Conservation (phyloP, 2,113 vertebrate species). For the Barnardius zonarius region DNA sequence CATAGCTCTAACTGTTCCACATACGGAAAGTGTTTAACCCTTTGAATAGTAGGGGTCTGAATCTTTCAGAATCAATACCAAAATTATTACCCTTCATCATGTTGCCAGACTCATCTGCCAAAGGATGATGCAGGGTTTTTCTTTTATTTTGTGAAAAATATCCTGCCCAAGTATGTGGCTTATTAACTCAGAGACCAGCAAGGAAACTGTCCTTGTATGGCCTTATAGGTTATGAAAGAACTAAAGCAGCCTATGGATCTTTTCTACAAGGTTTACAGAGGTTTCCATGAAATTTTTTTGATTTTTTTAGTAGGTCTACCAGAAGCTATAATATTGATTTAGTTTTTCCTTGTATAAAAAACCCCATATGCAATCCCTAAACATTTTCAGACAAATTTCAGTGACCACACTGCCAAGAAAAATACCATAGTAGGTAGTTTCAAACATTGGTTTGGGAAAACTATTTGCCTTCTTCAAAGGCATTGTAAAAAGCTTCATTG, state of each 20-base stretch:
- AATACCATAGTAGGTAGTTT: not conserved
- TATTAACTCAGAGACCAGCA: not conserved
- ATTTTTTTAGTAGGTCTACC: not conserved
- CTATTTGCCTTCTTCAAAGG: not conserved
- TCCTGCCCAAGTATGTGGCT: not conserved
- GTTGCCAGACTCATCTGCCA: not conserved
- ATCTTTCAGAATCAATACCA: not conserved
- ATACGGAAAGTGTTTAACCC: conserved; percentile 42
- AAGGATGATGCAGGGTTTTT: not conserved
- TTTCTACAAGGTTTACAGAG: not conserved
- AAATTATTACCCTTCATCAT: not conserved
- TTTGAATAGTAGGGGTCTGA: not conserved
- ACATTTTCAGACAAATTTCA: not conserved
- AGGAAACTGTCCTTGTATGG: not conserved
- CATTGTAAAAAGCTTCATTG: not conserved
- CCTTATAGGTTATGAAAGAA: not conserved
- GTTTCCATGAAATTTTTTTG: not conserved
- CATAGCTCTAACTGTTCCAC: conserved; percentile 15
- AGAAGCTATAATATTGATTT: not conserved
- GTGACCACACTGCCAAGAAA: not conserved
- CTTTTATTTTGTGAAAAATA: not conserved
- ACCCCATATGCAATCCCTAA: not conserved
- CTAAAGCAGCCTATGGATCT: not conserved
- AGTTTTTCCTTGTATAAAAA: not conserved
- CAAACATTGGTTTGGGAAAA: not conserved